Conservation (phyloP, 1,140 invertebrate genomes). For the Trichonephila inaurata region DNA sequence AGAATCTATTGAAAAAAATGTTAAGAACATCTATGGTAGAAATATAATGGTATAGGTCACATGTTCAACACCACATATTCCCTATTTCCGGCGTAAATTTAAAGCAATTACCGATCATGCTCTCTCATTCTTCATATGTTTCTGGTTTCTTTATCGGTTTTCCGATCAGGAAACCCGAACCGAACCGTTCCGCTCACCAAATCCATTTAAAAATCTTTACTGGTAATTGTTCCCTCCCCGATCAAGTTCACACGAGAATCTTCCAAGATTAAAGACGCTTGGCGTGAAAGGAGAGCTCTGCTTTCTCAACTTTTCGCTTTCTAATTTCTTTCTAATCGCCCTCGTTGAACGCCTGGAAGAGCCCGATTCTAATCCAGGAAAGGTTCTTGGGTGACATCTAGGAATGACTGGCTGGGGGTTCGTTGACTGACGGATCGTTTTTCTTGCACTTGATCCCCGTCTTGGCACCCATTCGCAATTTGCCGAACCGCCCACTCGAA, state of each 20-base stretch:
- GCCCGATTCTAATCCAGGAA: constrained; percentile 12
- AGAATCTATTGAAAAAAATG: too few relatives aligned
- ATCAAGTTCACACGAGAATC: constrained; percentile 54
- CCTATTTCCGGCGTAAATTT: neutral
- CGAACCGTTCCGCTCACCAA: constrained; percentile 11
- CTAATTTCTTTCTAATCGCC: constrained; percentile 16
- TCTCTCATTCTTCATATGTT: neutral
- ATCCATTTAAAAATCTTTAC: constrained; percentile 38
- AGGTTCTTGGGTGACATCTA: constrained; percentile 20
- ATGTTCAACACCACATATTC: too few relatives aligned
- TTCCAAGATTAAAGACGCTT: constrained; percentile 45
- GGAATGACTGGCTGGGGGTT: constrained; percentile 23
- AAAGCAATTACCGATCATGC: neutral
- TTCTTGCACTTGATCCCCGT: neutral
- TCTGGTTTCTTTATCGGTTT: neutral
- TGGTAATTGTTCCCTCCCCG: constrained; percentile 28
- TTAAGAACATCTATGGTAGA: too few relatives aligned
- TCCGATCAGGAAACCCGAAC: neutral
- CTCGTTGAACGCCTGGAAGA: neutral
- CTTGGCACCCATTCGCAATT: constrained; percentile 35
- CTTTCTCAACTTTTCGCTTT: constrained; percentile 44
- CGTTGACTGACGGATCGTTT: constrained; percentile 47
- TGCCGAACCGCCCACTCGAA: constrained; percentile 3
- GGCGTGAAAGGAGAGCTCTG: neutral
- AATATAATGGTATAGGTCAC: too few relatives aligned